Percentiles rank a stretch among this genome's conserved stretches.
phyloP scores from a whole-genome alignment of 2,888 invertebrate species.

The Hemithea aestivaria region DNA sequence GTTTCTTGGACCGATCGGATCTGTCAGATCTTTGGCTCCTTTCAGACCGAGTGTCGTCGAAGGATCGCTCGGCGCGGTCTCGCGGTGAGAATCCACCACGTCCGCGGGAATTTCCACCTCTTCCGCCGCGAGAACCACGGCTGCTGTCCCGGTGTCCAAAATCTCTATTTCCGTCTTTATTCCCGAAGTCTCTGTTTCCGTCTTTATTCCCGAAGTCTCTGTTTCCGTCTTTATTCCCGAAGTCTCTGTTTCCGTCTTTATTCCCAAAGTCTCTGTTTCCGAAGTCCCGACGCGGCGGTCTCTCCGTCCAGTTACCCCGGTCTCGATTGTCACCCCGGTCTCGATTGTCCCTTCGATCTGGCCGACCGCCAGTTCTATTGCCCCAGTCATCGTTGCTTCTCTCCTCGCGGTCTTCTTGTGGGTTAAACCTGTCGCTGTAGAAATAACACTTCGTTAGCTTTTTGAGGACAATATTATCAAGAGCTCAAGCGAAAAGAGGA shows the following conservation, averaged over 20 bases:
- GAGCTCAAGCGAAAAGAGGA: too few species aligned
- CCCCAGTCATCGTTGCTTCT: constrained; percentile 46
- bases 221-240: constrained; percentile 14
- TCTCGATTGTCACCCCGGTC: constrained; percentile 21
- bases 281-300: constrained; percentile 25
- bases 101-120: constrained; percentile 2
- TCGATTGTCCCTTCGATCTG: constrained; percentile 26
- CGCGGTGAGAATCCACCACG: constrained; percentile 58
- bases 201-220: constrained; percentile 32
- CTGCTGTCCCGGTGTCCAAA: constrained; percentile 18
- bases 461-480: too few species aligned
- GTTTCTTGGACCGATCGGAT: constrained; percentile 31
- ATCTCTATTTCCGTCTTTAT: constrained; percentile 20
- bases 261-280: constrained; percentile 32
- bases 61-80: constrained; percentile 49
- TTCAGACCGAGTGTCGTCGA: constrained; percentile 55
- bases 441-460: background rate
- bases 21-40: constrained; percentile 28
- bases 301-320: constrained; percentile 32
- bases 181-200: constrained; percentile 34
- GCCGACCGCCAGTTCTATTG: constrained; percentile 31
- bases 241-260: constrained; percentile 30
- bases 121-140: constrained; percentile 26
- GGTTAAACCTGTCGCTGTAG: constrained; percentile 43
- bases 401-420: constrained; percentile 48